A percentile compares a stretch with the other conserved stretches of the same genome.
phyloP scores from a whole-genome alignment of 2,113 vertebrate species.

The Megaceryle torquata region DNA sequence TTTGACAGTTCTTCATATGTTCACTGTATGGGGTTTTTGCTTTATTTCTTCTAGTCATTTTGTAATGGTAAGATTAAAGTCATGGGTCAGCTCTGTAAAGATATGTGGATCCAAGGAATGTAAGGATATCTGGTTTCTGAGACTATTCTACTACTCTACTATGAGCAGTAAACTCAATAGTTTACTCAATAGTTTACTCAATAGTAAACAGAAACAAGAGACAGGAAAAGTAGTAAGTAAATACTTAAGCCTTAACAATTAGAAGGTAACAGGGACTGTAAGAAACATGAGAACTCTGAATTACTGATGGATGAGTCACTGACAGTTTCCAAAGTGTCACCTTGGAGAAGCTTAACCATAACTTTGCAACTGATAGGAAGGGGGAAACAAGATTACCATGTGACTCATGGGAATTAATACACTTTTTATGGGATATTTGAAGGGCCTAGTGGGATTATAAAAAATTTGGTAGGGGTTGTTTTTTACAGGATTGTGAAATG shows the following conservation, averaged over 20 bases:
- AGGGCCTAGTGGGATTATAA: not conserved
- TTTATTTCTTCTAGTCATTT: not conserved
- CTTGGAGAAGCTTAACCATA: not conserved
- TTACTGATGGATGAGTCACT: too few species aligned
- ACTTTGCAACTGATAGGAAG: not conserved
- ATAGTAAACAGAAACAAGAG: not conserved
- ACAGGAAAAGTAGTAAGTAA: not conserved
- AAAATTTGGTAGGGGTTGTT: not conserved
- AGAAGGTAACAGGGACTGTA: not conserved
- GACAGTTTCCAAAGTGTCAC: accelerated
- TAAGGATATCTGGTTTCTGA: not conserved
- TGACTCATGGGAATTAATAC: not conserved
- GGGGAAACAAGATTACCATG: not conserved
- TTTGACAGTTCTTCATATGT: not conserved
- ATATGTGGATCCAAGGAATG: not conserved
- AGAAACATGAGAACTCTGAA: not conserved
- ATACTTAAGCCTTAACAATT: not conserved
- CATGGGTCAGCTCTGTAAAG: not conserved
- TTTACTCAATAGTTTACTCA: not conserved
- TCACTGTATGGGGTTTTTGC: not conserved
- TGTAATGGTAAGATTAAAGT: not conserved
- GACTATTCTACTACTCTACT: not conserved
- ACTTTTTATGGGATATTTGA: not conserved
- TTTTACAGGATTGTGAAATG: not conserved
- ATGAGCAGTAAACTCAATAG: too few species aligned